Evolutionary conservation across 2,797 vertebrate species (phyloP), one percentile per base, ranked within the genome.

Genomic region (Sebastes iracundus): DNA sequence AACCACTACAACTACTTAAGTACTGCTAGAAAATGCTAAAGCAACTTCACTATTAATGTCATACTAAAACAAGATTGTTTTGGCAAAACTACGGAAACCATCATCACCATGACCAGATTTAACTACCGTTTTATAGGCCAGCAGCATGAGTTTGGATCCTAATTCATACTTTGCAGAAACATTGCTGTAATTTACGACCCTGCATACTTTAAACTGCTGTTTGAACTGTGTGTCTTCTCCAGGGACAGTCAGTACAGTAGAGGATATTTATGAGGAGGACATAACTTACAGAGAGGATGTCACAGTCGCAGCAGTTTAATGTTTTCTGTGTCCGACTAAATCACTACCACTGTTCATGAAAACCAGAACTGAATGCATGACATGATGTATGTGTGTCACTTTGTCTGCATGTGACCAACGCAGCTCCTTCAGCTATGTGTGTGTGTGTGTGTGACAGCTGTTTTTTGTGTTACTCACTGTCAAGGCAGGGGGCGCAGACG

Each of bases 401-500:
- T 23, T 74, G 2, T 46, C 18, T 53, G 14, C 6, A 23, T 55
- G 23, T 49, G 33, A 53, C 22, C 27, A 14, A 4, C 33, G 16
- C 32, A 53, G 10, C 63, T 42, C 6, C 7, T 28, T 28, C 12
- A 53, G 10, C 59, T 20, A 23, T 38, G 3, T 28, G 56, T 20
- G 22, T 69, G 23, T 38, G 13, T 2, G 20, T 38, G 3, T 32
- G 4, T 28, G 56, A 56, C 35, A 68, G 59, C 53, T 78, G 42
- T 80, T 75, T 67, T 77, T 14, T 79, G 33, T 76, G 81, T 61
- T 93, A 98, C 98, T 98, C 90, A 99, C 98, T 99, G 95, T 99
- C 98, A 60, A 97, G 93, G 89, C 98, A 99, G 22, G 97, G 95
- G 66, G 95, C 89, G 3, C 98, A 99, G 72, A 94, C 90, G 0